Evolutionary conservation across 2,888 invertebrate species (phyloP).

Genomic region (Drosophila lutescens): DNA sequence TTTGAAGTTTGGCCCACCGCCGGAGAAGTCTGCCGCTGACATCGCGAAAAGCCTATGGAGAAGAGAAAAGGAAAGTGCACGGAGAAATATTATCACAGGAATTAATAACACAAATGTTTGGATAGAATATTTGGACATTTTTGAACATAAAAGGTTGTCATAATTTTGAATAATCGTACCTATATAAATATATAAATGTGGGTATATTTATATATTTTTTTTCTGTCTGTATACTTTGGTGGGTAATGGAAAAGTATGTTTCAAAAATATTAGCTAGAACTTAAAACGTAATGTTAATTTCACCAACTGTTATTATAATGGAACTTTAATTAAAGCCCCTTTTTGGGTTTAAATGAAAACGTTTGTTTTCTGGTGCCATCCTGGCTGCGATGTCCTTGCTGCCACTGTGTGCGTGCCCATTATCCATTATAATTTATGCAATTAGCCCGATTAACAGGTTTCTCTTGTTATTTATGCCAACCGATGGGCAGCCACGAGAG

Average conservation of each 20-base stretch:
- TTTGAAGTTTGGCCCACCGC: slow-evolving; percentile 52
- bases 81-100: not conserved
- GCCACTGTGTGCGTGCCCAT: slow-evolving; percentile 41
- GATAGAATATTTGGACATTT: too few relatives aligned
- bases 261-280: not conserved
- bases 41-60: slow-evolving; percentile 12
- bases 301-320: not conserved
- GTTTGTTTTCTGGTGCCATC: slow-evolving; percentile 11
- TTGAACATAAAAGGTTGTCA: too few relatives aligned
- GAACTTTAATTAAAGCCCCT: not conserved
- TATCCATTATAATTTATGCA: slow-evolving; percentile 76
- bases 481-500: slow-evolving; percentile 19
- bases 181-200: too few relatives aligned
- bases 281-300: not conserved
- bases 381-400: slow-evolving; percentile 27
- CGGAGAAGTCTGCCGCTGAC: slow-evolving; percentile 48
- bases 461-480: slow-evolving; percentile 51
- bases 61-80: not conserved
- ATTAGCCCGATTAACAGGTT: slow-evolving; percentile 81
- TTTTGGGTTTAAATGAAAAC: not conserved
- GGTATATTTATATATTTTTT: too few relatives aligned
- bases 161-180: too few relatives aligned
- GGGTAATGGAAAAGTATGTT: not conserved
- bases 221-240: too few relatives aligned
- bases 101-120: not conserved